Evolutionary conservation across 2,888 invertebrate species (phyloP).

Genomic region (Stegana nigrithorax): DNA sequence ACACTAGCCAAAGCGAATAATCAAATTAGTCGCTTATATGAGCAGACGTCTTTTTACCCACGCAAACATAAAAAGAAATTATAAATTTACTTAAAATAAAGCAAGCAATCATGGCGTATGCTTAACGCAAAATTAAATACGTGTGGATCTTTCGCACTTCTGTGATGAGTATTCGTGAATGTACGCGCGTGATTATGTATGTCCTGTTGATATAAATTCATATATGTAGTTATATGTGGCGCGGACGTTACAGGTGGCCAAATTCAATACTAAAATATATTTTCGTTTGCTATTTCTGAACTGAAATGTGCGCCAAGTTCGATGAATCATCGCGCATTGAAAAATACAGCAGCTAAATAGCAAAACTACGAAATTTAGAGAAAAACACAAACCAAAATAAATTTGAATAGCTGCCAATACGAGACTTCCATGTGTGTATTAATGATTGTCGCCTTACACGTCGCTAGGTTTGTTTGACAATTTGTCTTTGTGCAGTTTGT

Average conservation of each 20-base stretch:
- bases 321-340: conserved; percentile 12
- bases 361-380: not conserved
- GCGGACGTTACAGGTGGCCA: conserved; percentile 57
- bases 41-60: too few species aligned
- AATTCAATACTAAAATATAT: conserved; percentile 47
- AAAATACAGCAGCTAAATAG: not conserved
- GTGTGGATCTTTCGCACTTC: conserved; percentile 54
- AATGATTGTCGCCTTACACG: conserved; percentile 58
- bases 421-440: conserved; percentile 61
- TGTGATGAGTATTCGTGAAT: not conserved
- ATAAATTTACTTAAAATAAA: not conserved
- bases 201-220: not conserved
- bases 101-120: conserved; percentile 12
- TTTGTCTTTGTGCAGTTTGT: conserved; percentile 57
- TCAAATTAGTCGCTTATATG: too few species aligned
- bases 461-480: conserved; percentile 60
- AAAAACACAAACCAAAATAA: not conserved
- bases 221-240: conserved; percentile 3
- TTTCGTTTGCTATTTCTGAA: not conserved
- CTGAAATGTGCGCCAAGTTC: conserved; percentile 10
- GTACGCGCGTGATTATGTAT: not conserved
- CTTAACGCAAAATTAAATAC: conserved; percentile 36
- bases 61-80: conserved; percentile 15
- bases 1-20: too few species aligned
- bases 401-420: conserved; percentile 50